phyloP scores from a whole-genome alignment of 2,113 vertebrate genomes.

The Eudyptes chrysolophus region DNA sequence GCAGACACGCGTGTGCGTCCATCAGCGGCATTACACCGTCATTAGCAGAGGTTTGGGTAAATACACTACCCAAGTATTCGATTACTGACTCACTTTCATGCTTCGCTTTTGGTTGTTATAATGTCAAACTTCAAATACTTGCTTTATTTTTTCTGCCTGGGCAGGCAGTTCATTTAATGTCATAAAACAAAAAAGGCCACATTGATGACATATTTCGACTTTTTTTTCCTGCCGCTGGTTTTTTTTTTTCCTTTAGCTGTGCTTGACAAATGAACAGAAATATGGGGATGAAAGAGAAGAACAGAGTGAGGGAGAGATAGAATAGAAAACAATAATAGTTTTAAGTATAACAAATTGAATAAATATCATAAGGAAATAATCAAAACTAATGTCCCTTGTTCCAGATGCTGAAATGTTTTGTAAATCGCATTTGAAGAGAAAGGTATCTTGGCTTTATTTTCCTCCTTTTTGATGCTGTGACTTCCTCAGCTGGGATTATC shows the following conservation, averaged over 20 bases:
- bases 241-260: neutral
- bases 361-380: constrained; percentile 77
- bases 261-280: constrained; percentile 68
- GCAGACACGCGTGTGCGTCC: neutral
- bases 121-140: constrained; percentile 43
- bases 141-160: constrained; percentile 21
- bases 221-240: neutral
- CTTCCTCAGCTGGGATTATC: neutral
- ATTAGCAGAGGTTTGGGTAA: neutral
- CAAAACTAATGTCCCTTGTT: constrained; percentile 51
- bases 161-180: constrained; percentile 24
- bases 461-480: neutral
- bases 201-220: constrained; percentile 40
- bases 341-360: constrained; percentile 61
- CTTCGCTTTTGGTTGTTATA: neutral
- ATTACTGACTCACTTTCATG: neutral
- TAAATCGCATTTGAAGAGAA: neutral
- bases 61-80: neutral
- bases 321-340: constrained; percentile 70
- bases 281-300: constrained; percentile 72
- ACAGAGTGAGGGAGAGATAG: constrained; percentile 54
- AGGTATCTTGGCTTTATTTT: neutral
- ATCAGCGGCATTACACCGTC: neutral
- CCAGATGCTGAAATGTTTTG: constrained; percentile 64
- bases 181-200: constrained; percentile 51